These are phyloP conservation scores for Sipha flava DNA, from an alignment of 1,140 invertebrate species.

Conservation along the genomic window DNA sequence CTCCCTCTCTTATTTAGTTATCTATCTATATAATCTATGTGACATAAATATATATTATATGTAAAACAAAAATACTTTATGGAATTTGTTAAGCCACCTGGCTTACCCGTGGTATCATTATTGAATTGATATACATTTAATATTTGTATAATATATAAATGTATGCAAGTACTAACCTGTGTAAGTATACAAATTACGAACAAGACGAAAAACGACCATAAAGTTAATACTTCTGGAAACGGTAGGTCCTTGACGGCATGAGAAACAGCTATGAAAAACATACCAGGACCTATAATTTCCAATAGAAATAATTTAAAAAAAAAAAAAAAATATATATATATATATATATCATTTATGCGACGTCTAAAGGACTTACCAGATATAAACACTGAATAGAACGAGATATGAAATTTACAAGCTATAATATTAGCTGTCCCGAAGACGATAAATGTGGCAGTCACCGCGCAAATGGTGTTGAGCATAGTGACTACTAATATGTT, in stretches of 20 bases:
- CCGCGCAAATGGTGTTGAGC: background rate
- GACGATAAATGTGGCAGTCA: background rate
- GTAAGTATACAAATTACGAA: constrained; percentile 8
- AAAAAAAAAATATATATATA: background rate
- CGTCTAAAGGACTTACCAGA: background rate
- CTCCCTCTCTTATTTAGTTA: no score
- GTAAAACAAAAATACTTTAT: no score
- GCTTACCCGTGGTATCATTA: no score
- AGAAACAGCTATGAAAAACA: background rate
- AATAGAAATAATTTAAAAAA: background rate
- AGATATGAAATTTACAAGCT: background rate
- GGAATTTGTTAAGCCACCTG: no score
- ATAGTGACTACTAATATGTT: background rate
- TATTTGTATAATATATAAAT: background rate
- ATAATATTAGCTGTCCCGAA: background rate
- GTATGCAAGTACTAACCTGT: background rate
- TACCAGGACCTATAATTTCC: background rate
- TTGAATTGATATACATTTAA: no score
- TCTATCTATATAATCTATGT: no score
- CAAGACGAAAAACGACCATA: background rate
- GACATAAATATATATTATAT: no score
- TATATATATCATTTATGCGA: no score
- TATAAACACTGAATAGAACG: background rate
- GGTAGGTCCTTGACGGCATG: background rate
- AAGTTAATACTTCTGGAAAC: background rate